Conservation (phyloP, 2,797 vertebrate species). For the Distichodus sexfasciatus region DNA sequence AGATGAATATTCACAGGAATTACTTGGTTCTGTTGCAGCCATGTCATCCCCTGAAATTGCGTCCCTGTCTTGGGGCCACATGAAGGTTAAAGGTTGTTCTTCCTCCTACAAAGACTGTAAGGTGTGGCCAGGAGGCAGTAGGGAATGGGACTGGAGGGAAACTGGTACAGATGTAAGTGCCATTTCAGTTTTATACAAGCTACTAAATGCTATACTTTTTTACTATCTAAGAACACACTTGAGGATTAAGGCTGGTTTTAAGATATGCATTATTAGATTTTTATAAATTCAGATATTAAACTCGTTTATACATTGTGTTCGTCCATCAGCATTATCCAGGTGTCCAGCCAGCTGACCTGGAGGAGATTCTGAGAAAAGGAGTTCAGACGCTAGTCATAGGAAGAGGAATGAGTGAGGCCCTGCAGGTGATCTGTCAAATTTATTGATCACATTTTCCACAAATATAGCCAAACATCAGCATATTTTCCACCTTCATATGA, state of each 20-base stretch:
- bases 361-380: conserved; percentile 86
- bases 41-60: conserved; percentile 92
- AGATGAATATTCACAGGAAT: too few relatives aligned
- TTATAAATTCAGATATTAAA: too few relatives aligned
- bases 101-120: conserved; percentile 92
- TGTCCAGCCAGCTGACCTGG: conserved; percentile 90
- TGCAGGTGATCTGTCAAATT: conserved; percentile 92
- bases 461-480: not conserved
- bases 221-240: too few relatives aligned
- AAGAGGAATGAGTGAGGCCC: conserved; percentile 88
- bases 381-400: conserved; percentile 87
- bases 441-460: not conserved
- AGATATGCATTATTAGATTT: not conserved
- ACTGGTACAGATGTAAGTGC: conserved; percentile 88
- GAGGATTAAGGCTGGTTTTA: not conserved
- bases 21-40: too few relatives aligned
- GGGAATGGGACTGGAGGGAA: conserved; percentile 94
- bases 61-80: conserved; percentile 90
- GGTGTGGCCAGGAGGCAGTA: conserved; percentile 93
- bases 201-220: too few relatives aligned
- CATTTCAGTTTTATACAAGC: not conserved
- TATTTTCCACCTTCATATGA: too few relatives aligned
- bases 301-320: not conserved
- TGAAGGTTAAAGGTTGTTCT: conserved; percentile 86
- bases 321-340: conserved; percentile 83